These are phyloP conservation scores for Aleiodes alternator DNA, from an alignment of 2,888 invertebrate genomes.

Conservation along the genomic window DNA sequence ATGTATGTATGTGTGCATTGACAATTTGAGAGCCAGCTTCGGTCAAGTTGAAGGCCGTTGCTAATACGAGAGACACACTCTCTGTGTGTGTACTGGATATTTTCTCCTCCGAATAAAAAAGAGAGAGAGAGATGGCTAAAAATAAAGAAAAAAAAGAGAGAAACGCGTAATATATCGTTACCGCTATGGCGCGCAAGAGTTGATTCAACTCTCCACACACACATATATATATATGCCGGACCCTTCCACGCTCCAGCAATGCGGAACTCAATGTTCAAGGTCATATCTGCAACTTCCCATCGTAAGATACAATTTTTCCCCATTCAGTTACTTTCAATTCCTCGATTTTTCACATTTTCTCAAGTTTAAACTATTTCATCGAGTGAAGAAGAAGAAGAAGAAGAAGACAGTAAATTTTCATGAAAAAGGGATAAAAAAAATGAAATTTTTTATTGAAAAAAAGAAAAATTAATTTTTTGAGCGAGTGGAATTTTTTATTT, in stretches of 20 bases:
- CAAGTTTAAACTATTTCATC: too few species aligned
- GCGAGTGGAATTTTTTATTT: neutral
- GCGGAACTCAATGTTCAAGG: slow-evolving; percentile 66
- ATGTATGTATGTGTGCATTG: too few species aligned
- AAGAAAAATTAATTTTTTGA: neutral
- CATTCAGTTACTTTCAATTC: slow-evolving; percentile 34
- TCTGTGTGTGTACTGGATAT: too few species aligned
- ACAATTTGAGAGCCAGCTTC: slow-evolving; percentile 11
- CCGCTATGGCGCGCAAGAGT: slow-evolving; percentile 31
- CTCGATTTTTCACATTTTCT: slow-evolving; percentile 14
- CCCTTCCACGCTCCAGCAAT: slow-evolving; percentile 62
- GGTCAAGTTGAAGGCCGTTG: slow-evolving; percentile 71
- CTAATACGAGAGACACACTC: too few species aligned
- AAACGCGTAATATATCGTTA: slow-evolving; percentile 32
- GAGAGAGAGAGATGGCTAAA: neutral
- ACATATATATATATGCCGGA: slow-evolving; percentile 44
- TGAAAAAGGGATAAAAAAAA: too few species aligned
- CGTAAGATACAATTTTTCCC: slow-evolving; percentile 19
- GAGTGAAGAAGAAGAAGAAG: too few species aligned
- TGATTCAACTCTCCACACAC: slow-evolving; percentile 43
- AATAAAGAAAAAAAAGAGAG: too few species aligned
- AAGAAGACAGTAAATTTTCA: too few species aligned
- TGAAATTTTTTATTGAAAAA: too few species aligned
- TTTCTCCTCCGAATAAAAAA: too few species aligned
- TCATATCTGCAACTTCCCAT: slow-evolving; percentile 54